Evolutionary conservation across 2,113 vertebrate genomes (phyloP), one percentile per base, ranked within the genome.

Genomic region (Parus major): DNA sequence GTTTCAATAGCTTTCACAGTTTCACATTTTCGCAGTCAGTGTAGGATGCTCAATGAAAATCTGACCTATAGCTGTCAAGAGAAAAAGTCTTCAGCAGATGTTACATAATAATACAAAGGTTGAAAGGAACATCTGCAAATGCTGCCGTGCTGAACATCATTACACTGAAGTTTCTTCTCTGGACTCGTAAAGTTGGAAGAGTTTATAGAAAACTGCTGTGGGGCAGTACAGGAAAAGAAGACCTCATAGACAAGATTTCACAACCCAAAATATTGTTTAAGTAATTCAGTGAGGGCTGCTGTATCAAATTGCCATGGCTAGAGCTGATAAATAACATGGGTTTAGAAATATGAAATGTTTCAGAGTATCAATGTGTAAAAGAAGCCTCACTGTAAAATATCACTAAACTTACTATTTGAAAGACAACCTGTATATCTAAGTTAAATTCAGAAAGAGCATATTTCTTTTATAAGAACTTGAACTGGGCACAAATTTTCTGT

Each of bases 321-420:
- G 39, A 86, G 60, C 23, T 63, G 28, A 95, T 87, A 88, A 80
- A 93, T 84, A 85, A 42, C 68, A 87, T 92, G 65, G 1, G 33
- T 80, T 77, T 42, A 90, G 63, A 95, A 96, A 86, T 61, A 93
- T 6, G 33, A 49, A 94, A 61, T 56, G 39, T 61, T 96, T 97
- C 86, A 94, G 55, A 93, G 90, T 63, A 80, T 61, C 64, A 39
- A 41, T 84, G 31, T 36, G 46, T 80, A 50, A 82, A 84, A 92
- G 69, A 73, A 42, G 2, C 8, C 46, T 92, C 53, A 76, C 1
- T 56, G 46, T 82, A 78, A 89, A 93, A 75, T 90, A 78, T 82
- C 72, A 25, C 31, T 93, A 81, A 93, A 82, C 53, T 61, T 72
- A 92, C 29, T 93, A 78, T 65, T 82, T 86, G 78, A 83, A 97